phyloP scores from a whole-genome alignment of 2,888 invertebrate genomes.

The Pharmacophagus antenor region DNA sequence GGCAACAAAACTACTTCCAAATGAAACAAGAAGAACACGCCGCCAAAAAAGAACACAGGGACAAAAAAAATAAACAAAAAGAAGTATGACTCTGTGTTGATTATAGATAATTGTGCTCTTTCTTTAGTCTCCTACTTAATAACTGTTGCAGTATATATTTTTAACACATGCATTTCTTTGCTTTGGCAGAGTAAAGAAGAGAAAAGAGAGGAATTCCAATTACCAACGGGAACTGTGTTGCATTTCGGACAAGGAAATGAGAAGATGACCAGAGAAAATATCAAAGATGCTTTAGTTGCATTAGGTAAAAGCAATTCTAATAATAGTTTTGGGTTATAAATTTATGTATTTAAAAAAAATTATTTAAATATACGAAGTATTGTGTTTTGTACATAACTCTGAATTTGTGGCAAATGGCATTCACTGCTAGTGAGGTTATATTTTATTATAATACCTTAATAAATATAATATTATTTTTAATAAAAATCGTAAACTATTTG shows the following conservation, averaged over 20 bases:
- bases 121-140: neutral
- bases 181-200: conserved; percentile 38
- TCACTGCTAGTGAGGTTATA: too few relatives aligned
- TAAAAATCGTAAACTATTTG: too few relatives aligned
- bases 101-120: neutral
- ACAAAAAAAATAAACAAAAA: conserved; percentile 76
- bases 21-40: conserved; percentile 85
- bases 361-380: too few relatives aligned
- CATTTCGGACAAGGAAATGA: conserved; percentile 84
- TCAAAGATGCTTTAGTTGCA: conserved; percentile 85
- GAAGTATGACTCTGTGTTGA: conserved; percentile 40
- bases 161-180: neutral
- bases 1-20: conserved; percentile 85
- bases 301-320: conserved; percentile 52
- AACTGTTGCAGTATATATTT: neutral
- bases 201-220: conserved; percentile 64
- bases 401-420: too few relatives aligned
- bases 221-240: conserved; percentile 88
- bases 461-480: too few relatives aligned
- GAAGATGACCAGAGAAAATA: conserved; percentile 84
- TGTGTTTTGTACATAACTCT: too few relatives aligned
- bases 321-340: too few relatives aligned
- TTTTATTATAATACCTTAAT: too few relatives aligned
- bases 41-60: conserved; percentile 79
- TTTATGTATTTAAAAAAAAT: too few relatives aligned